These are phyloP conservation scores for Lepisosteus osseus DNA, from an alignment of 2,113 vertebrate genomes.

Conservation along the genomic window DNA sequence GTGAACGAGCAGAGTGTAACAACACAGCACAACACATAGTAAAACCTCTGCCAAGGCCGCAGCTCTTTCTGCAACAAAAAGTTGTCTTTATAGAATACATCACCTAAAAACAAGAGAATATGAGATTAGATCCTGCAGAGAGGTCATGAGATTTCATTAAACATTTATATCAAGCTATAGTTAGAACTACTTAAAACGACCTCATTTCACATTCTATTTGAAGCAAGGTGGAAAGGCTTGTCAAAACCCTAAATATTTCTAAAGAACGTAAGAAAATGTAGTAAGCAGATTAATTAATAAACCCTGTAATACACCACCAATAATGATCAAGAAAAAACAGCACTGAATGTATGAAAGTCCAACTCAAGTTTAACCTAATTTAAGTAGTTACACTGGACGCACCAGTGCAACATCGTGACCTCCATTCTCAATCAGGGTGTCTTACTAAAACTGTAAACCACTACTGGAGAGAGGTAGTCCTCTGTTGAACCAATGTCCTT, in stretches of 20 bases:
- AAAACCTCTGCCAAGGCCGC: too few species aligned
- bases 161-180: conserved; percentile 8
- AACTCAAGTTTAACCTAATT: too few species aligned
- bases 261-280: neutral
- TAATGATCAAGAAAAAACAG: too few species aligned
- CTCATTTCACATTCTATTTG: neutral
- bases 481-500: too few species aligned
- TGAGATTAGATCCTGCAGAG: neutral
- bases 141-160: conserved; percentile 8
- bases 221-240: neutral
- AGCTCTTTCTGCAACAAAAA: conserved; percentile 19
- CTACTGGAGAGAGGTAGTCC: too few species aligned
- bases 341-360: too few species aligned
- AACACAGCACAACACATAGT: conserved; percentile 12
- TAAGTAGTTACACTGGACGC: too few species aligned
- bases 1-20: neutral
- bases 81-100: neutral
- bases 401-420: too few species aligned
- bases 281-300: neutral
- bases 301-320: neutral
- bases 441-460: too few species aligned
- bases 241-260: neutral
- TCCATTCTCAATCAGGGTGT: too few species aligned
- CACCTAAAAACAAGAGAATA: neutral
- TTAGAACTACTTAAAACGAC: neutral